phyloP scores from a whole-genome alignment of 1,140 invertebrate species.

The Pogonomyrmex barbatus region DNA sequence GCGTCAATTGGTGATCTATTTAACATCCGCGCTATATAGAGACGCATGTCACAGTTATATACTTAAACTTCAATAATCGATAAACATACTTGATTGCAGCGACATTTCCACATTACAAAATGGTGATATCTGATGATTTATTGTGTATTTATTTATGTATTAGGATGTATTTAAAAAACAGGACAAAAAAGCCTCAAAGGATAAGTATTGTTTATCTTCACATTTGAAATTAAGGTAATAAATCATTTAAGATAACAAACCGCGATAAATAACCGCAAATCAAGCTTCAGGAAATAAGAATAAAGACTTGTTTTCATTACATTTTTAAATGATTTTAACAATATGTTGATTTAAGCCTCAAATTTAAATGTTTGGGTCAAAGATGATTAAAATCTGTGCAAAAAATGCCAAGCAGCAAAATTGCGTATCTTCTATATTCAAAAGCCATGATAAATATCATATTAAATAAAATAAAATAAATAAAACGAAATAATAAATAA shows the following conservation, averaged over 20 bases:
- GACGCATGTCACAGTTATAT: background rate
- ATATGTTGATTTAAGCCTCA: background rate
- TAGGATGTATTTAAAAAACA: too few species aligned
- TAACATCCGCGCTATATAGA: conserved; percentile 14
- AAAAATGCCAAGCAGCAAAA: background rate
- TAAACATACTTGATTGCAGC: conserved; percentile 23
- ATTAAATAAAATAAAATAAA: too few species aligned
- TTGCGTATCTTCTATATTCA: background rate
- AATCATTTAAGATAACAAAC: background rate
- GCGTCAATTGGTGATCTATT: conserved; percentile 50
- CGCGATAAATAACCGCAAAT: background rate
- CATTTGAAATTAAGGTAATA: background rate
- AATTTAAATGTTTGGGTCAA: background rate
- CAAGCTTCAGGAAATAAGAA: background rate
- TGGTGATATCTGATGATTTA: background rate
- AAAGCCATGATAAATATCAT: background rate
- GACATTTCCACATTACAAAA: conserved; percentile 10
- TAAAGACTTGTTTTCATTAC: background rate
- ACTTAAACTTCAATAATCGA: conserved; percentile 54
- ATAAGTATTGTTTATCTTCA: background rate
- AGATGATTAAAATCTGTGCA: background rate
- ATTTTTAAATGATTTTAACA: background rate
- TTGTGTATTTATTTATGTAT: too few species aligned
- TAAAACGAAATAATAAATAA: too few species aligned
- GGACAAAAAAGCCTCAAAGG: background rate